These are phyloP conservation scores for Nephrotoma flavescens DNA, from an alignment of 2,888 invertebrate species.

Conservation along the genomic window DNA sequence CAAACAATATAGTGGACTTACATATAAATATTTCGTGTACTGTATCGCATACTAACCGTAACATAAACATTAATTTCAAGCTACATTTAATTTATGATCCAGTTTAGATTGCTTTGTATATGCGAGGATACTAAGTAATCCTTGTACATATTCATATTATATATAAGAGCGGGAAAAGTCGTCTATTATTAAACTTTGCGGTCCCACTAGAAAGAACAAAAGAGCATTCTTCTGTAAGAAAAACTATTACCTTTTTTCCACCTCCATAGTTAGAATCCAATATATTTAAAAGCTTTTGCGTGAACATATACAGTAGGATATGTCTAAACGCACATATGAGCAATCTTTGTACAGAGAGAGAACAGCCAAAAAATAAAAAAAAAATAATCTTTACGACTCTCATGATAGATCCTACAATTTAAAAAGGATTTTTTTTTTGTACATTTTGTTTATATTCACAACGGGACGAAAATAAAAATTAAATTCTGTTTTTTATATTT, in stretches of 20 bases:
- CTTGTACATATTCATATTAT: background rate
- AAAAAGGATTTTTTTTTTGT: background rate
- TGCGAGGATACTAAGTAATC: background rate
- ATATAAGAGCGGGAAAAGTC: background rate
- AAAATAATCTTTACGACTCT: background rate
- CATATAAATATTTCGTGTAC: background rate
- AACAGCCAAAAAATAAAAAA: background rate
- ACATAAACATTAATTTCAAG: background rate
- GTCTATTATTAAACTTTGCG: background rate
- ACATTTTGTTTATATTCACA: background rate
- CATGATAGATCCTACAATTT: background rate
- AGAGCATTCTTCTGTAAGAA: background rate
- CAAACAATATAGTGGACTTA: background rate
- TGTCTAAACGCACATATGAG: background rate
- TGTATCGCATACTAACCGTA: background rate
- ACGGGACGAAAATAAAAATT: background rate
- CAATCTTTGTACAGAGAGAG: background rate
- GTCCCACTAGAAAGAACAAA: background rate
- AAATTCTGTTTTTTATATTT: background rate
- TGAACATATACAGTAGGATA: background rate
- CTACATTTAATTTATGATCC: background rate
- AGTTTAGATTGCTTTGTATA: background rate
- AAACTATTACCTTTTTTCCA: background rate
- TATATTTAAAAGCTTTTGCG: background rate
- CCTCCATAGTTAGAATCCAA: background rate